Percentiles rank a stretch among this genome's conserved stretches.
These are phyloP conservation scores for Galendromus occidentalis DNA, from an alignment of 1,140 invertebrate genomes.

Conservation along the genomic window DNA sequence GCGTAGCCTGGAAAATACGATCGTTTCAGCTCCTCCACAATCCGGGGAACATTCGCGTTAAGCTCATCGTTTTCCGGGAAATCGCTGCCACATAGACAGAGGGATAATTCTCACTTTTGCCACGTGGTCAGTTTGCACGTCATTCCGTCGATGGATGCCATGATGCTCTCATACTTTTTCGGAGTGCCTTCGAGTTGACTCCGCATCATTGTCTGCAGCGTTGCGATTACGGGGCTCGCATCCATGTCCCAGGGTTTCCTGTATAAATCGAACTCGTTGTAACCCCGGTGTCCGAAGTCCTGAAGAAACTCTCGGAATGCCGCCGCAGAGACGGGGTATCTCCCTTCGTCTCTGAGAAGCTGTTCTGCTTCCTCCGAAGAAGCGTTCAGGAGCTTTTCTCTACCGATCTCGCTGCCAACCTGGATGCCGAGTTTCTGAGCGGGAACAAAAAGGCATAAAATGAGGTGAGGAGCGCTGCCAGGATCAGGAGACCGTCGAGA, in stretches of 20 bases:
- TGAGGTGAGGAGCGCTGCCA: too few relatives aligned
- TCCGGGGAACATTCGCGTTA: too few relatives aligned
- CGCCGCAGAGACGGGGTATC: conserved; percentile 22
- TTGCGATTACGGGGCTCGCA: conserved; percentile 37
- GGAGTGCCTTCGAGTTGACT: not conserved
- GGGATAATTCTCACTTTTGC: not conserved
- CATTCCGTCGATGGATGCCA: not conserved
- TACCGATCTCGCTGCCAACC: not conserved
- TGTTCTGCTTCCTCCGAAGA: not conserved
- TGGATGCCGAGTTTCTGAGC: not conserved
- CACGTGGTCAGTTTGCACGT: not conserved
- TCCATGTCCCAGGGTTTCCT: conserved; percentile 44
- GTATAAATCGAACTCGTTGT: conserved; percentile 49
- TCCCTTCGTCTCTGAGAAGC: not conserved
- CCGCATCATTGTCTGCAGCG: conserved; percentile 30
- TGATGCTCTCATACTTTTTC: not conserved
- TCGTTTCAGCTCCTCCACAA: too few relatives aligned
- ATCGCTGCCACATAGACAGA: too few relatives aligned
- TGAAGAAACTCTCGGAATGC: conserved; percentile 40
- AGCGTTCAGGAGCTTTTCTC: not conserved
- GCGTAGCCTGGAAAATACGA: not conserved
- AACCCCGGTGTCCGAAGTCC: conserved; percentile 48
- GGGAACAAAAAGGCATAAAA: too few relatives aligned
- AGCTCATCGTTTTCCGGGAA: too few relatives aligned
- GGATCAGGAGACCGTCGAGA: too few relatives aligned